Evolutionary conservation across 2,888 invertebrate genomes (phyloP), one percentile per base, ranked within the genome.

Genomic region (Dendrolimus houi): DNA sequence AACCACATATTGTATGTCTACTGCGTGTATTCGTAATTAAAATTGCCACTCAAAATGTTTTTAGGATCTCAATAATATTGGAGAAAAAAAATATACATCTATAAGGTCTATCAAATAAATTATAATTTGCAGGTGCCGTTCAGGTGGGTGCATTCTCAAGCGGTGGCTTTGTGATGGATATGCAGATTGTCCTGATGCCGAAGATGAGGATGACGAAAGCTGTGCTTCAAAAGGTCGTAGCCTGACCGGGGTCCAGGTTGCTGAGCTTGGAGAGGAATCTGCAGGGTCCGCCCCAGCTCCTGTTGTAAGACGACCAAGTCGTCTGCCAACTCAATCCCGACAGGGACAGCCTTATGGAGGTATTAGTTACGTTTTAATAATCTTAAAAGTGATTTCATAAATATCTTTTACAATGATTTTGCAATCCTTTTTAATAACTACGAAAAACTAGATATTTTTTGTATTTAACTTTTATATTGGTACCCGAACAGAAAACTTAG

Each of bases 151-250:
- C 62, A 82, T 91, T 54, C 70, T 75, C 13, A 83, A 79, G 55
- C 78, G 83, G 6, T 91, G 91, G 91, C 61, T 87, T 14, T 91
- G 91, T 64, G 91, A 91, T 60, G 91, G 91, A 1, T 91, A 89
- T 70, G 69, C 78, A 0, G 91, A 91, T 72, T 91, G 91, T 59
- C 77, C 85, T 0, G 71, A 67, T 1, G 88, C 85, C 0, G 89
- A 89, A 52, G 91, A 90, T 61, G 91, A 91, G 63, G 59, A 66
- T 0, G 72, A 74, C 2, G 64, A 64, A 0, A 54, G 64, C 12
- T 85, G 85, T 58, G 69, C 65, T 7, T 17, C 62, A 7, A 65
- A 63, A 52, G 62, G 61, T 41, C 62, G 62, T 54, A 56, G 52
- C 9, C 64, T 58, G 13, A 55, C 61, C 6, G 62, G 58, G 0